Base-by-base conservation (phyloP, 2,888 invertebrate genomes). In the Sesamia inferens region DNA sequence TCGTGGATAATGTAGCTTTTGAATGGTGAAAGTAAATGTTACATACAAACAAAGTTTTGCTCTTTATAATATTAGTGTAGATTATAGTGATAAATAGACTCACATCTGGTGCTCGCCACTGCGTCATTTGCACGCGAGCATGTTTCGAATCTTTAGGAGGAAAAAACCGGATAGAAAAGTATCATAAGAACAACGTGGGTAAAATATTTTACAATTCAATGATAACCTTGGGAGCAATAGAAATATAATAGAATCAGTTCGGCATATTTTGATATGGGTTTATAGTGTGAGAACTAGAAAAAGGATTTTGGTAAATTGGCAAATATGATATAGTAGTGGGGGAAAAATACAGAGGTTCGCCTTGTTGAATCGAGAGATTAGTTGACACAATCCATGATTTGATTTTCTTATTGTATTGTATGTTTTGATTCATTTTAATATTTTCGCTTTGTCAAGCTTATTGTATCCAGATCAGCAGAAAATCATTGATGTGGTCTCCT, bases 121-220 rank as follows among this genome's bases (percentile, higher is more conserved):
- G 48, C 16, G 16, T 48, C 16, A 66, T 47, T 67, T 31, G 31
- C 31, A 51, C 51, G n/a, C 13, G 22, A 48, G 11, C 44, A 6
- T 19, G 39, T 22, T 57, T n/a, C 44, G 55, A 77, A 82, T 69
- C 19, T 59, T 39, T 66, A 76, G 59, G 4, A 61, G 22, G 39
- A 72, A 58, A 73, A 82, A 64, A 19, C 4, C 0, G 13, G 13
- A 66, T 48, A 68, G 42, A 55, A 73, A 74, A 68, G 58, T 51
- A 65, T 55, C 44, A 11, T 24, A 11, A 71, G 48, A 66, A 64
- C 39, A 72, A 67, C 24, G 82, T 57, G 39, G 58, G 54, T 72
- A 62, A 24, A 82, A 71, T 65, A 78, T 74, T 71, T 77, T 69
- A 54, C 70, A 67, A 66, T 69, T 48, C 69, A 80, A 82, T 66